These are phyloP conservation scores for Heteractis magnifica DNA, from an alignment of 92 coral and sea anemone species.

Conservation along the genomic window DNA sequence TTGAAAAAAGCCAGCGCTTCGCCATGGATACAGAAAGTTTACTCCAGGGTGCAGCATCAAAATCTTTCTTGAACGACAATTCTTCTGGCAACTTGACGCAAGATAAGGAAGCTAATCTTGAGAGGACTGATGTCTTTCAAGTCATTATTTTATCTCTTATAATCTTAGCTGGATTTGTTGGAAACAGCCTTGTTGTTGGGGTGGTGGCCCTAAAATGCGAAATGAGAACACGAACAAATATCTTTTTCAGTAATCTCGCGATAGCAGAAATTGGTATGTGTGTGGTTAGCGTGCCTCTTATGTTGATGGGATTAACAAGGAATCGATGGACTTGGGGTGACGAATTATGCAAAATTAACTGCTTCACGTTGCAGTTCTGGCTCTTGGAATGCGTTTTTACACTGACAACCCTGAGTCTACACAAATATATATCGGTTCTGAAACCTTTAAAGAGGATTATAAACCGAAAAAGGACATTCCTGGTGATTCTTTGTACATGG, in stretches of 20 bases:
- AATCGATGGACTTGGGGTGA: conserved; percentile 59
- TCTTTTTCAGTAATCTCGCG: conserved; percentile 66
- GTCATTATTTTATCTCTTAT: conserved; percentile 45
- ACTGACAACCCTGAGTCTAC: conserved; percentile 68
- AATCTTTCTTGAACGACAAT: conserved; percentile 13
- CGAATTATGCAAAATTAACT: conserved; percentile 65
- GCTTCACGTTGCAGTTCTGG: conserved; percentile 74
- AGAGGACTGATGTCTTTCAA: conserved; percentile 36
- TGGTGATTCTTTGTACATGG: conserved; percentile 56
- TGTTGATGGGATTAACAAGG: conserved; percentile 49
- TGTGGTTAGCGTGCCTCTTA: conserved; percentile 55
- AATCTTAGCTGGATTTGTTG: conserved; percentile 50
- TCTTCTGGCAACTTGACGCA: conserved; percentile 6
- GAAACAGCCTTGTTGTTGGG: conserved; percentile 58
- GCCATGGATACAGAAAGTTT: not conserved
- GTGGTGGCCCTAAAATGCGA: conserved; percentile 59
- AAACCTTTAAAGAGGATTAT: conserved; percentile 74
- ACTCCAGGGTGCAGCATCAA: not conserved
- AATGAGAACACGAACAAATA: conserved; percentile 84
- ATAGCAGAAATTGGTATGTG: conserved; percentile 50
- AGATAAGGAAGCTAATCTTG: conserved; percentile 16
- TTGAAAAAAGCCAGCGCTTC: not conserved
- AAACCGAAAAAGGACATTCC: conserved; percentile 51
- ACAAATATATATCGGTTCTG: conserved; percentile 76
- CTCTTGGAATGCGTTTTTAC: conserved; percentile 66